phyloP scores from a whole-genome alignment of 2,888 invertebrate genomes.

The Agrypnus murinus region DNA sequence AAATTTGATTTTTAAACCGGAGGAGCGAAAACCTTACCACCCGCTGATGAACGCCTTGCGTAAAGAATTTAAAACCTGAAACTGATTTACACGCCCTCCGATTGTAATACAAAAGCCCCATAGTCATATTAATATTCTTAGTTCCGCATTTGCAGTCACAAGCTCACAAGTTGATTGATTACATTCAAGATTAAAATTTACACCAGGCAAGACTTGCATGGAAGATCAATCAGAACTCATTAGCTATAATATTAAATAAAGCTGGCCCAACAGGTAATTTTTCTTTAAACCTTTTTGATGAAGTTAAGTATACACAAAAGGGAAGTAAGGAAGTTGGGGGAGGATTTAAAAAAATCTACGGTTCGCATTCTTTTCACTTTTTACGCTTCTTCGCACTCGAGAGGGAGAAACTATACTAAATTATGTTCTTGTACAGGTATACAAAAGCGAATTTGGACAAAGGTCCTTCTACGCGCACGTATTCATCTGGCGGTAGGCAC shows the following conservation, averaged over 20 bases:
- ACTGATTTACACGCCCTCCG: conserved; percentile 5
- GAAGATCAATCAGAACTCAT: conserved; percentile 10
- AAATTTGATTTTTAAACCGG: background rate
- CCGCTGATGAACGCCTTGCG: background rate
- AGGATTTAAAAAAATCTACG: conserved; percentile 31
- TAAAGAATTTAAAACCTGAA: conserved; percentile 5
- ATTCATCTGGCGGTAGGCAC: conserved; percentile 47
- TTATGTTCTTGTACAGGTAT: conserved; percentile 48
- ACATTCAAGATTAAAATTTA: conserved; percentile 17
- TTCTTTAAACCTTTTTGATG: too few relatives aligned
- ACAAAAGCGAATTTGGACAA: conserved; percentile 49
- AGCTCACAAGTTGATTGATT: conserved; percentile 7
- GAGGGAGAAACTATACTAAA: conserved; percentile 24
- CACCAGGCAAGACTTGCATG: background rate
- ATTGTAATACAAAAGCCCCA: conserved; percentile 7
- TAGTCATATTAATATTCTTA: conserved; percentile 13
- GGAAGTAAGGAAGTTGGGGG: conserved; percentile 12
- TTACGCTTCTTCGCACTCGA: conserved; percentile 47
- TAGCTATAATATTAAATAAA: too few relatives aligned
- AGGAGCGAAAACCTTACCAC: too few relatives aligned
- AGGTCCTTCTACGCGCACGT: conserved; percentile 44
- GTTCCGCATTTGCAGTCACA: conserved; percentile 13
- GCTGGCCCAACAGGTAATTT: too few relatives aligned
- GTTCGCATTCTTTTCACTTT: conserved; percentile 39
- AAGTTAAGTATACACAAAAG: background rate